Base-by-base conservation (phyloP, 2,888 invertebrate species). In the Archaeoteleia sp. region DNA sequence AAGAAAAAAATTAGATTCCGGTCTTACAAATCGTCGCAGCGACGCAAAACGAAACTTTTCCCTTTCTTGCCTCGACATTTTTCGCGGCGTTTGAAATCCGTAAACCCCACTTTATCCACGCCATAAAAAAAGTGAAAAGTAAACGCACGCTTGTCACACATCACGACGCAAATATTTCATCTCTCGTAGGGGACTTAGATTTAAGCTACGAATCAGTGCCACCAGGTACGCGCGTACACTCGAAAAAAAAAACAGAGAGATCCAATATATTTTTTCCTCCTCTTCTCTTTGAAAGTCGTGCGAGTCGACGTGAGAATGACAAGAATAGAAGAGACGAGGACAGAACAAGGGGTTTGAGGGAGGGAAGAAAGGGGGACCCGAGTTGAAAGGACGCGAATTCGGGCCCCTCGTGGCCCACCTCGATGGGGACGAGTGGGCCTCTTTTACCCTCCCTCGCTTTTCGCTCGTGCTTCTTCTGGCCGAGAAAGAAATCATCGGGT, bases 191-290 rank as follows among this genome's bases (percentile, higher is more conserved):
- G 53, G 29, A 9, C 53, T 34, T n/a, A 46, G 39, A 20, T 53
- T 49, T 29, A 15, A 35, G 46, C 57, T 37, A 23, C n/a, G 40
- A 25, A 12, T 27, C 42, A 10, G 29, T 29, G 30, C 29, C 43
- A 43, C 35, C 34, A 20, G 34, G 34, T 32, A 46, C 34, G 15
- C n/a, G 7, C 14, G 15, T 30, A n/a, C 6, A 10, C 9, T 10
- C 8, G 66, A 67, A 70, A 43, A 48, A 55, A 43, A 61, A 51
- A 63, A 54, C 57, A 40, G 62, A 69, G 57, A 71, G 72, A 63
- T 69, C 57, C 63, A 61, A 73, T 68, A 10, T 9, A 32, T 32
- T 12, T 12, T 2, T 7, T 29, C 29, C 29, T 29, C 9, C 6
- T 13, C 12, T 12, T n/a, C 35, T 14, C n/a, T 30, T 30, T 30